A percentile compares a stretch with the other conserved stretches of the same genome.
phyloP scores from a whole-genome alignment of 2,888 invertebrate species.

The Ophion costatus region DNA sequence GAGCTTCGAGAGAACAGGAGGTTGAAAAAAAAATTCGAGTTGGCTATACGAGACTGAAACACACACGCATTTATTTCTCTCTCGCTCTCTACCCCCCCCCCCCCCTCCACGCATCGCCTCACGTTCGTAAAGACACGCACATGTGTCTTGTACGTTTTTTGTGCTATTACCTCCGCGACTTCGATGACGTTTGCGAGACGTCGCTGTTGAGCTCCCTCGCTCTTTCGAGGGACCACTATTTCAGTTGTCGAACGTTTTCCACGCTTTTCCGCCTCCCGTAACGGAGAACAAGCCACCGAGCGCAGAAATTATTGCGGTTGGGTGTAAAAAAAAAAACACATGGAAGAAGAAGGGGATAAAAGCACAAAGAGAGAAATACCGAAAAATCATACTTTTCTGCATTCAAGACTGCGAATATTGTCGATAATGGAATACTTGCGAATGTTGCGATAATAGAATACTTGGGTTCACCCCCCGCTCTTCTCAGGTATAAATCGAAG shows the following conservation, averaged over 20 bases:
- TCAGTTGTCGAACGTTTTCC: background rate
- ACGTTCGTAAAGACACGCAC: conserved; percentile 34
- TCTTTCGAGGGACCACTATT: background rate
- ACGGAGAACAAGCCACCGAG: too few species aligned
- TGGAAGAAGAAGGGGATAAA: background rate
- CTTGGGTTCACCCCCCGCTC: too few species aligned
- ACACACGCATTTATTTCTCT: background rate
- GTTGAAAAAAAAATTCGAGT: conserved; percentile 32
- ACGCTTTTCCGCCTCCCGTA: conserved; percentile 2
- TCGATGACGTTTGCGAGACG: conserved; percentile 18
- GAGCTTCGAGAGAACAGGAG: conserved; percentile 29
- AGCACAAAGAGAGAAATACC: background rate
- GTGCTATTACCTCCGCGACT: conserved; percentile 48
- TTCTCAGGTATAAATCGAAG: too few species aligned
- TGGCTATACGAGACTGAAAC: conserved; percentile 29
- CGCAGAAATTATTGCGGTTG: too few species aligned
- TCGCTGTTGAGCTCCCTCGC: conserved; percentile 5
- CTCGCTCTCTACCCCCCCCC: conserved; percentile 10
- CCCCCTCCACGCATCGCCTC: conserved; percentile 5
- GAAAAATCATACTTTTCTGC: conserved; percentile 16
- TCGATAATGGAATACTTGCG: too few species aligned
- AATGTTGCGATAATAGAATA: too few species aligned
- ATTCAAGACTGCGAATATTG: conserved; percentile 17
- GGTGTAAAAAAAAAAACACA: too few species aligned
- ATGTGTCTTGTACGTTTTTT: conserved; percentile 59